Conservation (phyloP, 2,797 vertebrate genomes). For the Pelochelys cantorii region DNA sequence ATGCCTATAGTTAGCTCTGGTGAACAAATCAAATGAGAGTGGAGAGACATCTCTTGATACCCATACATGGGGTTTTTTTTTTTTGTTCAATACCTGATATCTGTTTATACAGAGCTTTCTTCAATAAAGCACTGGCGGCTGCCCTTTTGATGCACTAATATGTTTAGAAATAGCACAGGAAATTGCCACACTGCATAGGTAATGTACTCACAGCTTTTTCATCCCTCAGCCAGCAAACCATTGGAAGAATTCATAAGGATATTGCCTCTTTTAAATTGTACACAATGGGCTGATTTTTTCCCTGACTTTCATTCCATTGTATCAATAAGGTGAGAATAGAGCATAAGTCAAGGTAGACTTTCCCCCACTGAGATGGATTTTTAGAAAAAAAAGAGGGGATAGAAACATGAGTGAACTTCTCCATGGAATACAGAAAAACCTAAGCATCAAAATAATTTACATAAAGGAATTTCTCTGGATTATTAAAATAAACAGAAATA, state of each 20-base stretch:
- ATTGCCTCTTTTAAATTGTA: neutral
- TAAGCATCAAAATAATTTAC: neutral
- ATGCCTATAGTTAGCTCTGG: neutral
- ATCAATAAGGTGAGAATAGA: neutral
- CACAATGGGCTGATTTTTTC: neutral
- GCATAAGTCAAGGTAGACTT: neutral
- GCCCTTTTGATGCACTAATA: neutral
- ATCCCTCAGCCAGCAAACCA: neutral
- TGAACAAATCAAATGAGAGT: neutral
- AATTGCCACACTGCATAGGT: neutral
- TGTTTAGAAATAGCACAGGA: neutral
- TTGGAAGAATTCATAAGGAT: neutral
- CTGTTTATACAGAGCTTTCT: neutral
- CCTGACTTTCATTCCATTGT: neutral
- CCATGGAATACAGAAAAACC: neutral
- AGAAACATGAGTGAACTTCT: neutral
- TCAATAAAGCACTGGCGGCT: neutral
- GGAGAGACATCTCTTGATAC: neutral
- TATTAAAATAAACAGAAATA: neutral
- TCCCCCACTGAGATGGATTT: neutral
- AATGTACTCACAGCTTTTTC: neutral
- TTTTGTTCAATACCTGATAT: neutral
- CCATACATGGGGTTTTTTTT: neutral
- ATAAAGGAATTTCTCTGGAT: neutral
- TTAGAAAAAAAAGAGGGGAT: neutral